Conservation (phyloP, 2,888 invertebrate species). For the Polymixis lichenea region DNA sequence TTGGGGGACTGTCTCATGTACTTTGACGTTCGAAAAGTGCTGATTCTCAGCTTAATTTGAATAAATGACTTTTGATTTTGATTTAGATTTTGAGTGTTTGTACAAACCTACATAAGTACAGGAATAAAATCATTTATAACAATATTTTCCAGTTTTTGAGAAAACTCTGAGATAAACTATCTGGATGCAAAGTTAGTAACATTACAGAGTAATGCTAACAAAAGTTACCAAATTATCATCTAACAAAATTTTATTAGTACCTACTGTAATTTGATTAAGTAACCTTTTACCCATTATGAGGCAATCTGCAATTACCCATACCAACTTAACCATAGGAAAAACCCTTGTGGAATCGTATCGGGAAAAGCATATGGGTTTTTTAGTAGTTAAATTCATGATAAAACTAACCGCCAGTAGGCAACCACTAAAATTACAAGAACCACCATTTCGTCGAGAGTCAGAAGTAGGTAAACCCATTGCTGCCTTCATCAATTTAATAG, state of each 20-base stretch:
- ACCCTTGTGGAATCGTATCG: too few relatives aligned
- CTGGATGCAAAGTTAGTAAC: constrained; percentile 17
- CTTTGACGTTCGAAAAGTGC: too few relatives aligned
- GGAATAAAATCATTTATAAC: too few relatives aligned
- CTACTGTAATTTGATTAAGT: neutral
- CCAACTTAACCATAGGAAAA: neutral
- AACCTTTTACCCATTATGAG: neutral
- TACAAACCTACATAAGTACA: too few relatives aligned
- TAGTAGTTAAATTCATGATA: neutral
- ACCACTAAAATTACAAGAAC: neutral
- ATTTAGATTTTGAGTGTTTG: too few relatives aligned
- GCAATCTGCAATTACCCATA: neutral
- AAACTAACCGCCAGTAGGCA: neutral
- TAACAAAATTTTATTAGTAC: neutral
- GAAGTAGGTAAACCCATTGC: neutral
- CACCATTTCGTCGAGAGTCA: neutral
- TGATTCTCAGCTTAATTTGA: too few relatives aligned
- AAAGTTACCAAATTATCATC: neutral
- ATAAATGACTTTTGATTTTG: too few relatives aligned
- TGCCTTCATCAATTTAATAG: neutral
- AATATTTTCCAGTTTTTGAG: neutral
- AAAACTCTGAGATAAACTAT: constrained; percentile 12
- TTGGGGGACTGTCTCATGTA: too few relatives aligned
- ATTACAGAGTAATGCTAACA: neutral
- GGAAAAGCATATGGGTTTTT: neutral